Percentiles rank a stretch among this genome's conserved stretches.
These are phyloP conservation scores for Spea hammondii DNA, from an alignment of 2,797 vertebrate genomes.

Conservation along the genomic window DNA sequence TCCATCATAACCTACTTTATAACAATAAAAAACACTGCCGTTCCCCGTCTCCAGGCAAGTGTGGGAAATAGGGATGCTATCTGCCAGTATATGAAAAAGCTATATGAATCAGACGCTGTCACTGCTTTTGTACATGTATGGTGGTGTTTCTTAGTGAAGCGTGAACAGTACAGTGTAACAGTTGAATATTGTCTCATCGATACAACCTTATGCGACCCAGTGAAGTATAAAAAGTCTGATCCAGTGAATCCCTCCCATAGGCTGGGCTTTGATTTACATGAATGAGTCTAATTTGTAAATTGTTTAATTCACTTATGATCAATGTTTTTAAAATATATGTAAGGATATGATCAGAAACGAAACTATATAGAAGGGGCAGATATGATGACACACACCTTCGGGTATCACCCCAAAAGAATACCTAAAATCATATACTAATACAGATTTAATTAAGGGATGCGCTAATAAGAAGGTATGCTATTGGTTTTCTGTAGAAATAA, in stretches of 20 bases:
- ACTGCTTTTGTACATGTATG: conserved; percentile 30
- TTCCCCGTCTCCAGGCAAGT: neutral
- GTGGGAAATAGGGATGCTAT: neutral
- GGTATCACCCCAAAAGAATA: no score
- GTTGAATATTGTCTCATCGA: conserved; percentile 10
- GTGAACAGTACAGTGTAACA: conserved; percentile 24
- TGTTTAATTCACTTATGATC: no score
- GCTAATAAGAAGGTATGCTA: no score
- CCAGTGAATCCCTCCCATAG: neutral
- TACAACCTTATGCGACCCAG: neutral
- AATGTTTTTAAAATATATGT: no score
- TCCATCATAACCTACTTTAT: neutral
- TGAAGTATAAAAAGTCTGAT: neutral
- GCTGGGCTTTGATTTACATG: no score
- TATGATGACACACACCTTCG: no score
- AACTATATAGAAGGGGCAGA: no score
- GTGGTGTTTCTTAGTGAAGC: conserved; percentile 30
- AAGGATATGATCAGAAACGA: no score
- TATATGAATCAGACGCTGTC: conserved; percentile 16
- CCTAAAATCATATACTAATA: no score
- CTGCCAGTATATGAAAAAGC: neutral
- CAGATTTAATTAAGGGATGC: no score
- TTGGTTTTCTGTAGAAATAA: no score
- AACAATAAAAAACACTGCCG: conserved; percentile 15
- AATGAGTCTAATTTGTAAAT: no score